phyloP scores from a whole-genome alignment of 2,113 vertebrate species.

The Neofelis nebulosa region DNA sequence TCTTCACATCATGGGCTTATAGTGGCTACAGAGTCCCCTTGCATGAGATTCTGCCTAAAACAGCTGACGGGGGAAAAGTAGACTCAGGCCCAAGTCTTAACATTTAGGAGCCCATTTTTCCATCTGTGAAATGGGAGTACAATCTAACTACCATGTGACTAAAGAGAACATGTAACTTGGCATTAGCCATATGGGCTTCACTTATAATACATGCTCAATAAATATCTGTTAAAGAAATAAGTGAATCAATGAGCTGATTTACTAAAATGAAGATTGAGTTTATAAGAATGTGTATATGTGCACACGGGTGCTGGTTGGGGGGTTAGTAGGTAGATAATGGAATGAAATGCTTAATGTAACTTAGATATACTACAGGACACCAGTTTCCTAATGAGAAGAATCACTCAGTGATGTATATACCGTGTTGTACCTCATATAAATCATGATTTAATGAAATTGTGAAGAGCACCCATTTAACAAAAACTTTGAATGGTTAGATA shows the following conservation, averaged over 20 bases:
- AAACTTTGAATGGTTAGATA: background rate
- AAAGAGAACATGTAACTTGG: background rate
- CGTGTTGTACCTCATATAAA: background rate
- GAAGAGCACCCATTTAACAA: background rate
- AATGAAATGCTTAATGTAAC: slow-evolving; percentile 22
- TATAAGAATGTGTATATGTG: background rate
- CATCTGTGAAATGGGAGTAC: background rate
- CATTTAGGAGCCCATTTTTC: background rate
- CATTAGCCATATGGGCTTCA: background rate
- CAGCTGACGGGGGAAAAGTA: background rate
- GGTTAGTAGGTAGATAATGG: background rate
- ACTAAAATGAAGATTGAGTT: background rate
- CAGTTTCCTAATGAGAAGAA: background rate
- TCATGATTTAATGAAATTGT: background rate
- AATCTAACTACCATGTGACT: background rate
- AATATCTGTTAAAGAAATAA: background rate
- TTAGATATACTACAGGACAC: background rate
- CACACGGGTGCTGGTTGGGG: background rate
- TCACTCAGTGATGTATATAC: background rate
- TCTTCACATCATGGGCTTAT: background rate
- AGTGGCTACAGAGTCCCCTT: background rate
- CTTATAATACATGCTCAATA: background rate
- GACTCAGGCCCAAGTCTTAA: background rate
- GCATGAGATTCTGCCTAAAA: background rate
- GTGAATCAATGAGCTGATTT: background rate